A percentile compares a stretch with the other conserved stretches of the same genome.
Conservation (phyloP, 2,888 invertebrate species). For the Halictus ligatus region DNA sequence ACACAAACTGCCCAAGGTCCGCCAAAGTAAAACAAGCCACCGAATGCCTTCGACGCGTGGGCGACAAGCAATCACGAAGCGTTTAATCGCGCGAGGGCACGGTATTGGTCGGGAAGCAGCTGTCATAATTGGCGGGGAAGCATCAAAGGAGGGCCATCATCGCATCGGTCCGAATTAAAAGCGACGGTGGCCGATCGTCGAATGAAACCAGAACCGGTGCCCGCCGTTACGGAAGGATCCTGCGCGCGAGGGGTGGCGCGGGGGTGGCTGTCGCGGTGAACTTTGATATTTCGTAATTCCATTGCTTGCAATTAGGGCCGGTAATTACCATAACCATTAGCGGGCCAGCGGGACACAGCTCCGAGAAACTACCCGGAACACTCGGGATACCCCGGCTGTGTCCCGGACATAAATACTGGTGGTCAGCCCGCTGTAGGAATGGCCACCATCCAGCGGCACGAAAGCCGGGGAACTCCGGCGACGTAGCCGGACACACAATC, state of each 20-base stretch:
- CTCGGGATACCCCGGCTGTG: constrained; percentile 75
- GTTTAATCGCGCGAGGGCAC: background rate
- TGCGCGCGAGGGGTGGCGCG: constrained; percentile 41
- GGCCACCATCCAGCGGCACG: constrained; percentile 76
- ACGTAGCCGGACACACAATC: constrained; percentile 82
- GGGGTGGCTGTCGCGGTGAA: constrained; percentile 68
- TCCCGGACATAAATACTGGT: constrained; percentile 83
- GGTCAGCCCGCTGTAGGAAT: constrained; percentile 78
- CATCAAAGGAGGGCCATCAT: constrained; percentile 5
- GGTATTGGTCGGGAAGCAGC: background rate
- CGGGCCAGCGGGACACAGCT: constrained; percentile 73
- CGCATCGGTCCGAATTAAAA: constrained; percentile 19
- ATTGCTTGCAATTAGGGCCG: constrained; percentile 84
- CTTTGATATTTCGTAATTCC: constrained; percentile 84
- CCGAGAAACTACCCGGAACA: constrained; percentile 77
- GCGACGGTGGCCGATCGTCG: constrained; percentile 29
- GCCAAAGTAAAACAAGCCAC: background rate
- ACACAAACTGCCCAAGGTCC: background rate
- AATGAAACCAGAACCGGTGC: background rate
- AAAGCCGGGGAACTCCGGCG: constrained; percentile 72
- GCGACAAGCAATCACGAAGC: background rate
- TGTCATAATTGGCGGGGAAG: constrained; percentile 2
- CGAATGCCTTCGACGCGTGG: background rate
- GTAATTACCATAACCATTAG: constrained; percentile 85
- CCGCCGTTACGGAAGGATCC: constrained; percentile 54